A percentile compares a stretch with the other conserved stretches of the same genome.
Conservation (phyloP, 2,888 invertebrate species). For the Callosobruchus maculatus region DNA sequence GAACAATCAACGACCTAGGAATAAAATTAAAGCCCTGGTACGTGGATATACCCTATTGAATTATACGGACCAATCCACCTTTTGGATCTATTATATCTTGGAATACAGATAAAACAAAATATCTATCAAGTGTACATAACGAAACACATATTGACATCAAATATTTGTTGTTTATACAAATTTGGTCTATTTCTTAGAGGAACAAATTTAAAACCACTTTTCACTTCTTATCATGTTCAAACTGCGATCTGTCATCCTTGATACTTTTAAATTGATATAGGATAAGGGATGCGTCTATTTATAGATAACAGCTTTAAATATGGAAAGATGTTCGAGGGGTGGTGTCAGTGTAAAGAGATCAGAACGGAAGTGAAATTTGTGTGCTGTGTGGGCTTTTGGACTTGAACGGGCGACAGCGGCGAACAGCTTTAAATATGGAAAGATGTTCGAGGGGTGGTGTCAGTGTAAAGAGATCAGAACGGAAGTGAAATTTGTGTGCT, state of each 20-base stretch:
- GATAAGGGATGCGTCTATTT: slow-evolving; percentile 12
- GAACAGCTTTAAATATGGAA: not conserved
- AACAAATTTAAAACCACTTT: not conserved
- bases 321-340: not conserved
- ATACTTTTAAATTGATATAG: not conserved
- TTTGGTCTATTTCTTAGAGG: not conserved
- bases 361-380: not conserved
- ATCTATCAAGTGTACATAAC: not conserved
- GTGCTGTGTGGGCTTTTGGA: not conserved
- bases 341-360: not conserved
- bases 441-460: not conserved
- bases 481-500: not conserved
- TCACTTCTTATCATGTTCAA: not conserved
- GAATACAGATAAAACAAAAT: not conserved
- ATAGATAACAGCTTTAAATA: slow-evolving; percentile 7
- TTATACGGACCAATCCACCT: not conserved
- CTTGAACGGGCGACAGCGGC: no score
- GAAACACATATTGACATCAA: not conserved
- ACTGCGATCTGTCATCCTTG: not conserved
- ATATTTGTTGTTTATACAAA: not conserved
- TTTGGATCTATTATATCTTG: not conserved
- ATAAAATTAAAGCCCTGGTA: not conserved
- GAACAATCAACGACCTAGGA: not conserved
- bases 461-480: not conserved
- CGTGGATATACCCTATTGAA: not conserved